Evolutionary conservation across 2,888 invertebrate species (phyloP).

Genomic region (Creontiades dilutus): DNA sequence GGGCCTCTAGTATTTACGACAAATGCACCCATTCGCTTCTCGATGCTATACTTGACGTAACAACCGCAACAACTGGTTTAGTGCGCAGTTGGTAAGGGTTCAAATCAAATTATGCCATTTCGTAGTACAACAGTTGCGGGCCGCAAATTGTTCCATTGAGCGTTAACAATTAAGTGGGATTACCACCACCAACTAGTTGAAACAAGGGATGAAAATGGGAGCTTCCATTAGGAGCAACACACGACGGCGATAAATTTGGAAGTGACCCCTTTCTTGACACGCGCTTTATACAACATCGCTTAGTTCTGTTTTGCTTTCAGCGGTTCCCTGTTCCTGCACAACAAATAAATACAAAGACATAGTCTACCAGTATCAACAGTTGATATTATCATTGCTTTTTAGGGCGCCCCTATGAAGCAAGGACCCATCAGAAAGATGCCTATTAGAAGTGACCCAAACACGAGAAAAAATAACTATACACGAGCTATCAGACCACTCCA

Average conservation of each 20-base stretch:
- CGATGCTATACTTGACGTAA: background rate
- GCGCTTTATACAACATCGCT: conserved; percentile 25
- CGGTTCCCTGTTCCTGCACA: background rate
- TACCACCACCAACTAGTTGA: conserved; percentile 11
- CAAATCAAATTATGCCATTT: conserved; percentile 9
- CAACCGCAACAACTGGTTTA: conserved; percentile 32
- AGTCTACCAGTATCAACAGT: background rate
- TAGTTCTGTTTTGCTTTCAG: conserved; percentile 8
- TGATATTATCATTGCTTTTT: no score
- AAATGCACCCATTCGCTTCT: background rate
- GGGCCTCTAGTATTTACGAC: background rate
- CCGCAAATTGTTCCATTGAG: background rate
- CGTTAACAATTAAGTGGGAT: conserved; percentile 27
- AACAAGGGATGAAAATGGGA: conserved; percentile 6
- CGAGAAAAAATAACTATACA: no score
- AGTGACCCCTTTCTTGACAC: conserved; percentile 4
- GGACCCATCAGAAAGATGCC: no score
- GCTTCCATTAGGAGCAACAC: conserved; percentile 16
- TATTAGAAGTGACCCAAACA: no score
- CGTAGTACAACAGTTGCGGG: background rate
- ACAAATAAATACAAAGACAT: background rate
- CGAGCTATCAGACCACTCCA: no score
- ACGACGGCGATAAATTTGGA: conserved; percentile 23
- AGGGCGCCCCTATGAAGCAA: no score
- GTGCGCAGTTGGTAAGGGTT: background rate